Percentiles rank a stretch among this genome's conserved stretches.
Conservation (phyloP, 2,113 vertebrate genomes). For the Zosterops pallidus region DNA sequence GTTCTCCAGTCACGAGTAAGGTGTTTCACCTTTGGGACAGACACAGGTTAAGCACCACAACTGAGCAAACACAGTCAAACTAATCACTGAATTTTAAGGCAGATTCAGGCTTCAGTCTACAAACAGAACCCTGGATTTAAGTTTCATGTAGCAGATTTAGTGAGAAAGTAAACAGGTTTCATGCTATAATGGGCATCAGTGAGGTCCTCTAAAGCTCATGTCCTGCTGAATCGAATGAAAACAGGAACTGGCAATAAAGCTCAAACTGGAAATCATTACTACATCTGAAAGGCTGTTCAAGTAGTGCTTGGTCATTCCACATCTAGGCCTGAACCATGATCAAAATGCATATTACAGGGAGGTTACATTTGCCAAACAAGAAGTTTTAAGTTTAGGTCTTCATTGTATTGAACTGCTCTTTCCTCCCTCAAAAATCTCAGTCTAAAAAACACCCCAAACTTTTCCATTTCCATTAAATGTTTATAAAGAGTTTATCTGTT, state of each 20-base stretch:
- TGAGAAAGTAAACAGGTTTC: neutral
- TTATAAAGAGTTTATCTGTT: neutral
- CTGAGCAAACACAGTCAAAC: neutral
- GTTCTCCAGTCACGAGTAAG: slow-evolving; percentile 96
- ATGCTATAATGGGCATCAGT: neutral
- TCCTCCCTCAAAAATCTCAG: neutral
- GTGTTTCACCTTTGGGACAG: slow-evolving; percentile 87
- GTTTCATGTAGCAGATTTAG: neutral
- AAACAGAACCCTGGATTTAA: neutral
- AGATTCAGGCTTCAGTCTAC: neutral
- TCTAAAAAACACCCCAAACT: neutral
- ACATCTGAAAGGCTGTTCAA: neutral
- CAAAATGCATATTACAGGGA: neutral
- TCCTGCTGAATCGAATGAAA: neutral
- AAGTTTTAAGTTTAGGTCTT: neutral
- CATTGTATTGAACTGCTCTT: neutral
- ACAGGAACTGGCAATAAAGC: neutral
- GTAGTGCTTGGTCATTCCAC: neutral
- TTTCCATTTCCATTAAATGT: neutral
- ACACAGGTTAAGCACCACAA: neutral
- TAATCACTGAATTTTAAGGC: neutral
- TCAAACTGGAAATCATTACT: neutral
- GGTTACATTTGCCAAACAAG: neutral
- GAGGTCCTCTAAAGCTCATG: neutral
- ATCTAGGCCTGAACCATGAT: neutral